Conservation (phyloP, 2,888 invertebrate genomes). For the Sclerodermus sp. region DNA sequence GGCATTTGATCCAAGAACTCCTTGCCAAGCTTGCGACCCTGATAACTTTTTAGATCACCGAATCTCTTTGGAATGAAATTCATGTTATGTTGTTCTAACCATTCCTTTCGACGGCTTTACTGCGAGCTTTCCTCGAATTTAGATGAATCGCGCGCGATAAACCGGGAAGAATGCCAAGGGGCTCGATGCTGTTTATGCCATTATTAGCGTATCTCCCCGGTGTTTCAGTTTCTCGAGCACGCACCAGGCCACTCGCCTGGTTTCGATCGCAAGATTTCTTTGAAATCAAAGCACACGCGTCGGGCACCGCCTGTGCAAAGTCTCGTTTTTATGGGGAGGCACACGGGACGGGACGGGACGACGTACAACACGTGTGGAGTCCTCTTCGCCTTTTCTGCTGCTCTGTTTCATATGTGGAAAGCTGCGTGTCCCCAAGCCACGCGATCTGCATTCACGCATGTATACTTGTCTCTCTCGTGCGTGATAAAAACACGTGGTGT, state of each 20-base stretch:
- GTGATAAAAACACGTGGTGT: constrained; percentile 2
- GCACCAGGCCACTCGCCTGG: too few species aligned
- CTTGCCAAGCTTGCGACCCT: constrained; percentile 26
- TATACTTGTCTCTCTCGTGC: constrained; percentile 15
- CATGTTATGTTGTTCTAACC: constrained; percentile 32
- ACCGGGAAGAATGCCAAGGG: too few species aligned
- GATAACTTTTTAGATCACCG: constrained; percentile 38
- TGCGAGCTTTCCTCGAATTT: too few species aligned
- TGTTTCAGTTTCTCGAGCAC: too few species aligned
- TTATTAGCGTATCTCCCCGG: too few species aligned
- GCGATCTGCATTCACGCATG: constrained; percentile 32
- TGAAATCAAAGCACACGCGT: too few species aligned
- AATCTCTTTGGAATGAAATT: constrained; percentile 33
- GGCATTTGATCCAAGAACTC: constrained; percentile 13
- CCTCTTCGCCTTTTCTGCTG: constrained; percentile 45
- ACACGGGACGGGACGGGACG: too few species aligned
- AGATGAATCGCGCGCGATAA: too few species aligned
- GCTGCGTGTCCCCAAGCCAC: constrained; percentile 47
- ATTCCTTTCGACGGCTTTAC: neutral
- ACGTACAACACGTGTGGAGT: constrained; percentile 16
- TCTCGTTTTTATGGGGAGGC: too few species aligned
- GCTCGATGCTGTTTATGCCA: too few species aligned
- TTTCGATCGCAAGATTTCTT: too few species aligned
- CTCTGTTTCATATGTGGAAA: constrained; percentile 54
- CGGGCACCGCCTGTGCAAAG: too few species aligned